Evolutionary conservation across 2,888 invertebrate species (phyloP).

Genomic region (Pyrocoelia pectoralis): DNA sequence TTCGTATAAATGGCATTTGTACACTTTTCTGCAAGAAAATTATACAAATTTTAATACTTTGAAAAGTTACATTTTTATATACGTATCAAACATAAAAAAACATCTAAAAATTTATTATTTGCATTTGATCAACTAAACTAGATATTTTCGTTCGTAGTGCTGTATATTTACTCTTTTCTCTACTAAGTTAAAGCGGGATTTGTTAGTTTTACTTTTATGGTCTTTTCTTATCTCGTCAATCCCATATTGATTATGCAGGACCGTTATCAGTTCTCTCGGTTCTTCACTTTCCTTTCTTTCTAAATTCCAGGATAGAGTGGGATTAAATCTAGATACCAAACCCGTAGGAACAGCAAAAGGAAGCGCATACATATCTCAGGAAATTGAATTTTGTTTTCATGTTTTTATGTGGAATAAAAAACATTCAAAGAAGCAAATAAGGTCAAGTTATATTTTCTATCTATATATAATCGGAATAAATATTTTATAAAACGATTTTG

Average conservation of each 20-base stretch:
- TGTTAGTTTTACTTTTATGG: conserved; percentile 37
- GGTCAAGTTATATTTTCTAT: conserved; percentile 31
- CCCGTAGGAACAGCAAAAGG: conserved; percentile 31
- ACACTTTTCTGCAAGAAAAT: too few species aligned
- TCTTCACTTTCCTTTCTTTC: conserved; percentile 32
- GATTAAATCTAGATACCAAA: conserved; percentile 36
- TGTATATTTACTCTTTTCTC: conserved; percentile 15
- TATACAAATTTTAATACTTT: too few species aligned
- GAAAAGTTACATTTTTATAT: too few species aligned
- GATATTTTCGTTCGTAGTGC: conserved; percentile 9
- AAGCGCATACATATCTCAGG: conserved; percentile 36
- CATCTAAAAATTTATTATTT: conserved; percentile 5
- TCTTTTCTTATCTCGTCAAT: conserved; percentile 34
- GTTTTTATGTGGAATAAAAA: conserved; percentile 37
- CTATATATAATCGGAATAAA: conserved; percentile 34
- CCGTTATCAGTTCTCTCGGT: conserved; percentile 34
- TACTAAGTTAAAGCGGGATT: conserved; percentile 34
- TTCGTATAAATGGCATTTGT: too few species aligned
- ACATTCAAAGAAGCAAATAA: conserved; percentile 35
- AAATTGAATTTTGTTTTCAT: conserved; percentile 39
- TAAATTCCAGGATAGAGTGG: conserved; percentile 28
- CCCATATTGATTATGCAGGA: conserved; percentile 38
- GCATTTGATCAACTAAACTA: conserved; percentile 12
- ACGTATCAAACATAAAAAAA: neutral
- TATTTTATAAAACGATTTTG: conserved; percentile 29